Base-by-base conservation (phyloP, 2,113 vertebrate genomes). In the Nothoprocta pentlandii region DNA sequence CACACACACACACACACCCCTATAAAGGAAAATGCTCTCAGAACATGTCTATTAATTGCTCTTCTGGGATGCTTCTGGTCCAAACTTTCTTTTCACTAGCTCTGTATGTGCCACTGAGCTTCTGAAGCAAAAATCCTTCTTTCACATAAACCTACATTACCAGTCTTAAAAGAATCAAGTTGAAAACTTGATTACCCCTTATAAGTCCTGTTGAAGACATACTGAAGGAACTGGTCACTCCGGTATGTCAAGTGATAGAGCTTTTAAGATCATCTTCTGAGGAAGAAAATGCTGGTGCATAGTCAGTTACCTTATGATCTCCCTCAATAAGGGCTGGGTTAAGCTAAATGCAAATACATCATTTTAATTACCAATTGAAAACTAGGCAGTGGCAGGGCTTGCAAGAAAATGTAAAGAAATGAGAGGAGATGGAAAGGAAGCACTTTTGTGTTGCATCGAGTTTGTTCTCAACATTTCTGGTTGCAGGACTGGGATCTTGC, bases 281-380 rank as follows among this genome's bases (percentile, higher is more conserved):
- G 66, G 69, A 81, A 68, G 9, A 16, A 32, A 67, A 70, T 36
- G 46, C 54, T 17, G 61, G 73, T 51, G 70, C 68, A 76, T 54
- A 59, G 41, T 32, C 82, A 70, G 75, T 59, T 78, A 74, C 80
- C 47, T 68, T 71, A 51, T 69, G 83, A 81, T 68, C 51, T 28
- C 73, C 64, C 76, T 71, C 58, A 71, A 87, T 81, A 90, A 88
- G 86, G 86, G 30, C 47, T 39, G 63, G 51, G 69, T 86, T 84
- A 92, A 77, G 54, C 74, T 77, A 93, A 94, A 92, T 85, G 92
- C 86, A 96, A 96, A 94, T 68, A 75, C 12, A 3, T 23, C 61
- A 71, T 42, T 90, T 92, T 92, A 93, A 96, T 95, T 94, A 87
- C 91, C 53, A 89, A 96, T 88, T n/a, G 53, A 83, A 56, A 64